Evolutionary conservation across 2,888 invertebrate species (phyloP).

Genomic region (Dioctria rufipes): DNA sequence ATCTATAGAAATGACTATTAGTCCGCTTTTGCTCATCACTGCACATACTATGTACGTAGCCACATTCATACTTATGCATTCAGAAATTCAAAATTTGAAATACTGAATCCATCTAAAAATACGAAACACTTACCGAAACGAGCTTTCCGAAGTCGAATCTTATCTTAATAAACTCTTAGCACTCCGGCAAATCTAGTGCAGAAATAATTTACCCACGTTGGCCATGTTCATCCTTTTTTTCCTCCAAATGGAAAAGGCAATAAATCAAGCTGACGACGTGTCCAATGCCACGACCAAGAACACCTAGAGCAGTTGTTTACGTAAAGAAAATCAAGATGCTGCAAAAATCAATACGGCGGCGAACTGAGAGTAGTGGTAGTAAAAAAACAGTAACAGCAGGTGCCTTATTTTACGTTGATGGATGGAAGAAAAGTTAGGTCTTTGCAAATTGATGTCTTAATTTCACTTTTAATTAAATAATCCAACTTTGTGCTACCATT

Average conservation of each 20-base stretch:
- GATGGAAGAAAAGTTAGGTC: not conserved
- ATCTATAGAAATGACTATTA: too few species aligned
- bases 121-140: too few species aligned
- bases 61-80: too few species aligned
- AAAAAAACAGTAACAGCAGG: not conserved
- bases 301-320: not conserved
- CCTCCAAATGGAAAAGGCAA: constrained; percentile 8
- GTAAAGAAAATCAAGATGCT: not conserved
- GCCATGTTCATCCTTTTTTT: constrained; percentile 10
- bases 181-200: not conserved
- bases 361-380: not conserved
- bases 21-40: too few species aligned
- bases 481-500: not conserved
- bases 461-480: constrained; percentile 12
- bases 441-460: not conserved
- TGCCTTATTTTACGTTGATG: not conserved
- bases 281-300: constrained; percentile 27
- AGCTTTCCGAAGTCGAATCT: not conserved
- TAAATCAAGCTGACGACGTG: constrained; percentile 25
- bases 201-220: not conserved
- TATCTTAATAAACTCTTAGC: not conserved
- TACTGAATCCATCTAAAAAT: too few species aligned
- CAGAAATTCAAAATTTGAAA: too few species aligned
- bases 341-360: not conserved
- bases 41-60: too few species aligned